Conservation (phyloP, 2,888 invertebrate species). For the Argynnis bischoffii region DNA sequence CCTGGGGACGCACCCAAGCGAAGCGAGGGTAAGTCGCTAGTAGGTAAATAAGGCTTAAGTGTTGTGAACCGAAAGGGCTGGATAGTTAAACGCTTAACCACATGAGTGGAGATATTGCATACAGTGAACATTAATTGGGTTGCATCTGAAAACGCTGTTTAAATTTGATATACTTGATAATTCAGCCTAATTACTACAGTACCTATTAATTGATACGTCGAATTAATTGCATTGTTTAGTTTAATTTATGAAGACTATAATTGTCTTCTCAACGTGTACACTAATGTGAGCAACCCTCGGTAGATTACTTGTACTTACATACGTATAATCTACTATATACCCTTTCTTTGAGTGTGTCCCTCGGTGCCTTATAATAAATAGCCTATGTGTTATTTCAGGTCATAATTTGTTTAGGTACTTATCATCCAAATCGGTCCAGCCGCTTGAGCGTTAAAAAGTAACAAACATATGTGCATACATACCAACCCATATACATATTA, state of each 20-base stretch:
- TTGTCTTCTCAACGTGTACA: slow-evolving; percentile 20
- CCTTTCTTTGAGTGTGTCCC: too few species aligned
- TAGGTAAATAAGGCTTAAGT: slow-evolving; percentile 64
- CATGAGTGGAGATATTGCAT: slow-evolving; percentile 32
- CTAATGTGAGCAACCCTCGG: neutral
- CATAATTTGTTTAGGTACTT: too few species aligned
- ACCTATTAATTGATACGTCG: slow-evolving; percentile 35
- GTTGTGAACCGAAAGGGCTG: slow-evolving; percentile 56
- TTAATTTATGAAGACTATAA: slow-evolving; percentile 24
- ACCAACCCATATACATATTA: too few species aligned
- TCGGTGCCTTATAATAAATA: too few species aligned
- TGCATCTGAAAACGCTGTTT: slow-evolving; percentile 20
- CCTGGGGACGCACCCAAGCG: too few species aligned
- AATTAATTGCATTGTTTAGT: slow-evolving; percentile 34
- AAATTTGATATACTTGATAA: slow-evolving; percentile 36
- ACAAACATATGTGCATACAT: too few species aligned
- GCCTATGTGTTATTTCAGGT: too few species aligned
- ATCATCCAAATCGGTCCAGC: too few species aligned
- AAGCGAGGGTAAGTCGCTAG: too few species aligned
- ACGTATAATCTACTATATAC: too few species aligned
- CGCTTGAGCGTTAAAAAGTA: too few species aligned
- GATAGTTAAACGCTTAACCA: slow-evolving; percentile 43
- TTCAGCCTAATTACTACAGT: slow-evolving; percentile 33
- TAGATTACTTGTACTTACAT: neutral
- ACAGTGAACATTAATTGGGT: slow-evolving; percentile 36